phyloP scores from a whole-genome alignment of 2,113 vertebrate genomes.

The Hepsetus odoe region DNA sequence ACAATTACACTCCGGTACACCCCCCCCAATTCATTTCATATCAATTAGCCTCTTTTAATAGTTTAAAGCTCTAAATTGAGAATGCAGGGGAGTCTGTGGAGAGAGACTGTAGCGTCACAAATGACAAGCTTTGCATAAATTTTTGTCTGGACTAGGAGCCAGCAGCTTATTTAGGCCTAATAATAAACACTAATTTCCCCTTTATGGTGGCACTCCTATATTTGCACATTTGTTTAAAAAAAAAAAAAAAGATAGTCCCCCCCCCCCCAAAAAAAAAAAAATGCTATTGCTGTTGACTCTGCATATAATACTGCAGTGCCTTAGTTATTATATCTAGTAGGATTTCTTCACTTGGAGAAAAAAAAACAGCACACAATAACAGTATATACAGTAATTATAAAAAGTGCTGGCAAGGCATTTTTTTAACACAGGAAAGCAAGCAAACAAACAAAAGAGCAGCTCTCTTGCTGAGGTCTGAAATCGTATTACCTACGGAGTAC shows the following conservation, averaged over 20 bases:
- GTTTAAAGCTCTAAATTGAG: constrained; percentile 17
- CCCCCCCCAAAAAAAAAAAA: no score
- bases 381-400: constrained; percentile 3
- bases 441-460: not conserved
- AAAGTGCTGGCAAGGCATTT: not conserved
- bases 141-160: not conserved
- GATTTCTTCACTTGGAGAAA: not conserved
- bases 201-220: not conserved
- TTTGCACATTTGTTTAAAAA: no score
- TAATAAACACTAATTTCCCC: not conserved
- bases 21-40: constrained; percentile 45
- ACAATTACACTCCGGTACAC: constrained; percentile 49
- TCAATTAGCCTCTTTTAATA: constrained; percentile 43
- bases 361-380: not conserved
- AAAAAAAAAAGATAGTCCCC: no score
- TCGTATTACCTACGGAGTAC: constrained; percentile 46
- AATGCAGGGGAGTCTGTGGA: not conserved
- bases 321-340: not conserved
- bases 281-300: not conserved
- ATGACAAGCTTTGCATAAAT: not conserved
- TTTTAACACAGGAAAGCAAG: not conserved
- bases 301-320: not conserved
- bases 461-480: constrained; percentile 24
- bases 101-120: not conserved
- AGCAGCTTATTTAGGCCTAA: not conserved